phyloP scores from a whole-genome alignment of 2,113 vertebrate genomes.

The Campylomormyrus numenius region DNA sequence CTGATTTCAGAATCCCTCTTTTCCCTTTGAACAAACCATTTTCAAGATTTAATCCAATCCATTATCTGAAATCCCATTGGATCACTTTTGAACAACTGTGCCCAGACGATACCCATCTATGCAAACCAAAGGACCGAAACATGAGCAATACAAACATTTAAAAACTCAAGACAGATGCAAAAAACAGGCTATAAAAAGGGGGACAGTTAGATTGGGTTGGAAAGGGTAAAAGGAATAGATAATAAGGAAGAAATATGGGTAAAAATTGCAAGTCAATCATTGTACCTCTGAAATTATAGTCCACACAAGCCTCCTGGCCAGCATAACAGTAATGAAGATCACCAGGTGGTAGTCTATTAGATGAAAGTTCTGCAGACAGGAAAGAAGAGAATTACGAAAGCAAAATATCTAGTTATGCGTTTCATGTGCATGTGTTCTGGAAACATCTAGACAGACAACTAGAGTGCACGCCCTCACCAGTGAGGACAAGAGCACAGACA shows the following conservation, averaged over 20 bases:
- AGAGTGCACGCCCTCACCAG: background rate
- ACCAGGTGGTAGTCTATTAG: conserved; percentile 96
- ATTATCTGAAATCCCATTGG: no score
- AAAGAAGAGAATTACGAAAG: conserved; percentile 19
- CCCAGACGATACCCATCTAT: background rate
- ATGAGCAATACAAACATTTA: background rate
- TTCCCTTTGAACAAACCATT: no score
- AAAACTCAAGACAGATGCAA: background rate
- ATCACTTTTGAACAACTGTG: no score
- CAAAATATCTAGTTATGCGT: background rate
- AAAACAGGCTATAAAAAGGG: background rate
- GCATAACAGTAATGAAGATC: conserved; percentile 94
- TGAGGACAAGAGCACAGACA: background rate
- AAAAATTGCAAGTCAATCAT: no score
- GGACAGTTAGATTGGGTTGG: background rate
- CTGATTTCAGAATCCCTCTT: no score
- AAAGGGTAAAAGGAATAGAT: background rate
- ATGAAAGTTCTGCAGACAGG: conserved; percentile 84
- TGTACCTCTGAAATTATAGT: conserved; percentile 89
- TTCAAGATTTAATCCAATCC: no score
- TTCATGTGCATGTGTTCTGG: background rate
- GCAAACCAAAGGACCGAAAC: background rate
- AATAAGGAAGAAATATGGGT: background rate
- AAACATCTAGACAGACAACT: background rate
- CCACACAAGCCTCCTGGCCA: conserved; percentile 94